Percentiles rank a stretch among this genome's conserved stretches.
Conservation (phyloP, 2,888 invertebrate species). For the Merodon equestris region DNA sequence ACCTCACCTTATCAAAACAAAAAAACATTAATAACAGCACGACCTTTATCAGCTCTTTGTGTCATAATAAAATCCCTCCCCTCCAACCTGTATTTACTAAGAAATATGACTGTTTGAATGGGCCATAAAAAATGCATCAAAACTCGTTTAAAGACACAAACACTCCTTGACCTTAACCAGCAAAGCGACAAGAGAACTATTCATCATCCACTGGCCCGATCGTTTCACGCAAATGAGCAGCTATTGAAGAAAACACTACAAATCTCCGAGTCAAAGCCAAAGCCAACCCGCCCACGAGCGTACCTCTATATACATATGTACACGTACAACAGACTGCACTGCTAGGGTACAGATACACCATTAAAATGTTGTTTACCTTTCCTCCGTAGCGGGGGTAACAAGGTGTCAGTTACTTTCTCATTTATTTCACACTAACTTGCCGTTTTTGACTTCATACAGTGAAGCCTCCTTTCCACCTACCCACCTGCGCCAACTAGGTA, state of each 20-base stretch:
- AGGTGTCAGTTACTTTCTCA: conserved; percentile 40
- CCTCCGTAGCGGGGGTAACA: not conserved
- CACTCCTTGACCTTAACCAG: conserved; percentile 50
- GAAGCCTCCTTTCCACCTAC: conserved; percentile 11
- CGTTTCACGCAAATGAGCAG: conserved; percentile 43
- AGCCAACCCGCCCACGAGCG: conserved; percentile 25
- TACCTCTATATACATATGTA: too few relatives aligned
- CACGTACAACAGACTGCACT: too few relatives aligned
- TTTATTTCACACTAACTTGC: conserved; percentile 14
- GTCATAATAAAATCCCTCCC: not conserved
- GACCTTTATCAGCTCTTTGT: conserved; percentile 1
- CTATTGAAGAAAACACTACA: conserved; percentile 29
- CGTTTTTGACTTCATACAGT: conserved; percentile 4
- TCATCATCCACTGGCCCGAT: conserved; percentile 11
- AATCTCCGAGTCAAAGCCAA: not conserved
- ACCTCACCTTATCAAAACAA: too few relatives aligned
- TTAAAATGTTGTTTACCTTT: conserved; percentile 51
- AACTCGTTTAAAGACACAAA: conserved; percentile 12
- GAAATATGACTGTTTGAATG: not conserved
- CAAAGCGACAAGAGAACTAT: conserved; percentile 11
- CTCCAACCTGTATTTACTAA: not conserved
- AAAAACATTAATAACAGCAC: not conserved
- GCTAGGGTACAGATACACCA: not conserved
- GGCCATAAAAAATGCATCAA: conserved; percentile 33
- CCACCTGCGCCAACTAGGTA: conserved; percentile 3